Base-by-base conservation (phyloP, 2,113 vertebrate genomes). In the Caranx melampygus region DNA sequence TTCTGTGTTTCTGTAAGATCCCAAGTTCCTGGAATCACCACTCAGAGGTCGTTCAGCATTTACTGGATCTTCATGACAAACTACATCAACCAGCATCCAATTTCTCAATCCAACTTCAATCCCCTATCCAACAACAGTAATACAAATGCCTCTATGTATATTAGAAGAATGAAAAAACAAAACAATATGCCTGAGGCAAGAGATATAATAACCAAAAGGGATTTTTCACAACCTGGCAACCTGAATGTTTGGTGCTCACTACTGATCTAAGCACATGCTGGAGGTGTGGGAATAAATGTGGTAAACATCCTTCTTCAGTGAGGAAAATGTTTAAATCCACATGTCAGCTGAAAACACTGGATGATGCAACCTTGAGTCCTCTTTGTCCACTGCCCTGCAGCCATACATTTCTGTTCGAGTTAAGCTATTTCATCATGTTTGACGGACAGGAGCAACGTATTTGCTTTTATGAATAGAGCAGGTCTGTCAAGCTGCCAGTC, bases 401-500 rank as follows among this genome's bases (percentile, higher is more conserved):
- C 57, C 40, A 54, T 40, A 26, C 26, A 71, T 85, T 89, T 87
- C 72, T 34, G 0, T 16, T 87, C 12, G 1, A 72, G 65, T 86
- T 81, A 75, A 49, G 62, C 72, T 15, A 34, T 88, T 91, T 88
- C 84, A 88, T 92, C 86, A 89, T 33, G 68, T 81, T 71, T 87
- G 86, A 88, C 81, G 57, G 91, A 86, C 77, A 82, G 71, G 40
- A 42, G 67, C 77, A 55, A 61, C 35, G 20, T 52, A 83, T 91
- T 89, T 78, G 60, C 78, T 83, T 83, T 81, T 75, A 72, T 82
- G 81, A 88, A 83, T 76, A 76, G 44, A 83, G 44, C 55, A 34
- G 59, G 82, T 81, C 83, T 87, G 89, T 84, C 85, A 91, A 75
- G 60, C 84, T 82, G 86, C 65, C 89, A 84, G 81, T 89, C 67